Base-by-base conservation (phyloP, 2,797 vertebrate genomes). In the Podarcis lilfordi region DNA sequence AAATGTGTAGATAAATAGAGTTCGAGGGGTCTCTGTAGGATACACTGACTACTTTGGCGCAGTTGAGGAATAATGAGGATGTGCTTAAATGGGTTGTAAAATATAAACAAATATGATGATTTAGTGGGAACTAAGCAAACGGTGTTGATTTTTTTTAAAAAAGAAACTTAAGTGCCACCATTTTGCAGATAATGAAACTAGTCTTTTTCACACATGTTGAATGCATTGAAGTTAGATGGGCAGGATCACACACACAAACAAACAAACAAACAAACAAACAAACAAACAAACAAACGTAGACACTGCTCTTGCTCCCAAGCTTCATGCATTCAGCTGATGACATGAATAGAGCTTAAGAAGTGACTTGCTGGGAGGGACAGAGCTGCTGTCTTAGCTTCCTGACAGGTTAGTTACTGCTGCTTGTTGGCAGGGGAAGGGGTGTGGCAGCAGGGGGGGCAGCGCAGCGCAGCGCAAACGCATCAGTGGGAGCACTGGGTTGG, bases 41-140 rank as follows among this genome's bases (percentile, higher is more conserved):
- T 71, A 35, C 64, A 32, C 15, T 37, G 32, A 43, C 43, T 43
- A 13, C 76, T 80, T 75, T 74, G 80, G 7, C 82, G 59, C 0
- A 0, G 27, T 21, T 89, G 74, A 90, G 76, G 90, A 82, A 80
- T 50, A 59, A 79, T 13, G n/a, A 64, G 6, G 4, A 15, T 59
- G 10, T 13, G 69, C 66, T n/a, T 88, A 90, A 90, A 76, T 71
- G 76, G 19, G n/a, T 9, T 43, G 37, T 75, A 87, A 86, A 83
- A 86, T 80, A 29, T 32, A 84, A 91, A 68, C 43, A 15, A 86
- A 64, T 89, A 74, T 64, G 78, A 84, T 81, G 71, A 69, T 80
- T 88, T 84, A 68, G 37, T 29, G 50, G 61, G 3, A 77, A 77
- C n/a, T 78, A 43, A 83, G n/a, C 69, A 87, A 80, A 84, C 37